A percentile compares a stretch with the other conserved stretches of the same genome.
phyloP scores from a whole-genome alignment of 2,888 invertebrate species.

The Alitta virens region DNA sequence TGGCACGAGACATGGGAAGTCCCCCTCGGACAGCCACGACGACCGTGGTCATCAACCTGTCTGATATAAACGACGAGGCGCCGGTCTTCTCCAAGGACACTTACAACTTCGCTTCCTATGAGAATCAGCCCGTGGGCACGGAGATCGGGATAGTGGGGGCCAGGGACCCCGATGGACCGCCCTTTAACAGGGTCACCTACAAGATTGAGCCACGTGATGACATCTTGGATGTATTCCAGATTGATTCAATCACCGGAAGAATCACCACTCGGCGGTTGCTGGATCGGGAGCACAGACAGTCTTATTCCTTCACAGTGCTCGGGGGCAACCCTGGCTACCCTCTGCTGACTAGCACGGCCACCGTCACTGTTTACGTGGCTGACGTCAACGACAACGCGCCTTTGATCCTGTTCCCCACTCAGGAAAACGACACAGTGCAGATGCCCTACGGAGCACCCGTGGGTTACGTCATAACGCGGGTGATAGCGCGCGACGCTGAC shows the following conservation, averaged over 20 bases:
- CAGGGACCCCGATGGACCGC: constrained; percentile 22
- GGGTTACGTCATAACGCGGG: constrained; percentile 17
- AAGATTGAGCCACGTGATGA: constrained; percentile 9
- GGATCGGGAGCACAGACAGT: constrained; percentile 25
- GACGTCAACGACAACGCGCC: constrained; percentile 22
- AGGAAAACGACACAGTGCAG: constrained; percentile 11
- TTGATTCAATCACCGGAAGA: constrained; percentile 79
- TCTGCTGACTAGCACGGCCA: constrained; percentile 15
- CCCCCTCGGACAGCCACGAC: constrained; percentile 36
- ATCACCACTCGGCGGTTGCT: constrained; percentile 76
- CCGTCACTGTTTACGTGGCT: constrained; percentile 13
- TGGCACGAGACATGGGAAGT: constrained; percentile 42
- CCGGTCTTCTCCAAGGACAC: constrained; percentile 33
- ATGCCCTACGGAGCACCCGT: constrained; percentile 13
- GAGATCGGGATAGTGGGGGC: constrained; percentile 27
- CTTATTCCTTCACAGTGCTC: constrained; percentile 25
- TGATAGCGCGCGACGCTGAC: constrained; percentile 19
- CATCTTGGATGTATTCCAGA: constrained; percentile 71
- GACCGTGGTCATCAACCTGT: constrained; percentile 35
- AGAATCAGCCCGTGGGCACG: constrained; percentile 25
- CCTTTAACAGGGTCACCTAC: constrained; percentile 22
- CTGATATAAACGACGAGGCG: constrained; percentile 44
- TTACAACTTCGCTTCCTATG: constrained; percentile 26
- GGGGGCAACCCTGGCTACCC: constrained; percentile 26
- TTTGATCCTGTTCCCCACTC: constrained; percentile 18